Conservation (phyloP, 1,140 invertebrate species). For the Lordiphosa collinella region DNA sequence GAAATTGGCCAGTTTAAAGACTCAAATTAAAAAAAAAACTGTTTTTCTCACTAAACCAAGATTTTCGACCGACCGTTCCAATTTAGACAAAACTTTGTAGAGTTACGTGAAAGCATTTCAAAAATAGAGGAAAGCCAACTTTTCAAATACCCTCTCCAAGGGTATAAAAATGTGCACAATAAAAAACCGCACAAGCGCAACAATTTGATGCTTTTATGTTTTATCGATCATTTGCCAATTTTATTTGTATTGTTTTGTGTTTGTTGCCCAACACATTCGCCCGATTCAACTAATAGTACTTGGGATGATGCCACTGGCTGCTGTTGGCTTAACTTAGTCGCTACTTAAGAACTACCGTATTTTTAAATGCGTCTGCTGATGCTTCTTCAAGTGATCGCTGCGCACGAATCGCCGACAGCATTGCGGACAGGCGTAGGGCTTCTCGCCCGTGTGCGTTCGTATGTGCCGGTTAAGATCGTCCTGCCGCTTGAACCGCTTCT, state of each 20-base stretch:
- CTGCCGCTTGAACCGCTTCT: slow-evolving; percentile 90
- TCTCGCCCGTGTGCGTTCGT: slow-evolving; percentile 90
- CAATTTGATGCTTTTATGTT: slow-evolving; percentile 18
- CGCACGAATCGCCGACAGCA: slow-evolving; percentile 90
- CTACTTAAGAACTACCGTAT: slow-evolving; percentile 63
- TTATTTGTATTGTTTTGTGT: slow-evolving; percentile 67
- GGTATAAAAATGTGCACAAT: no score
- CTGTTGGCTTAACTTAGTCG: slow-evolving; percentile 37
- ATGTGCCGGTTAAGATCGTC: slow-evolving; percentile 92
- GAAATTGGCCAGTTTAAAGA: no score
- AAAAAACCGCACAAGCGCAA: no score
- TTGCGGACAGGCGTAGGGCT: slow-evolving; percentile 86
- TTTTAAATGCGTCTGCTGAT: slow-evolving; percentile 88
- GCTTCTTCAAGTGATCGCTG: slow-evolving; percentile 92
- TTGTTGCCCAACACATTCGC: slow-evolving; percentile 51
- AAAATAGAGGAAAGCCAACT: no score
- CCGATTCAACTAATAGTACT: slow-evolving; percentile 61
- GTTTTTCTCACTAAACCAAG: no score
- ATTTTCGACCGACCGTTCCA: no score
- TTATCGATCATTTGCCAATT: slow-evolving; percentile 43
- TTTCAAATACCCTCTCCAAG: no score
- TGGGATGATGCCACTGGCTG: slow-evolving; percentile 52
- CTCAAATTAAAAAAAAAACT: no score
- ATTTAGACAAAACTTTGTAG: no score
- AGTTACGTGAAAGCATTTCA: no score